These are phyloP conservation scores for Periparus ater DNA, from an alignment of 2,797 vertebrate species.

Conservation along the genomic window DNA sequence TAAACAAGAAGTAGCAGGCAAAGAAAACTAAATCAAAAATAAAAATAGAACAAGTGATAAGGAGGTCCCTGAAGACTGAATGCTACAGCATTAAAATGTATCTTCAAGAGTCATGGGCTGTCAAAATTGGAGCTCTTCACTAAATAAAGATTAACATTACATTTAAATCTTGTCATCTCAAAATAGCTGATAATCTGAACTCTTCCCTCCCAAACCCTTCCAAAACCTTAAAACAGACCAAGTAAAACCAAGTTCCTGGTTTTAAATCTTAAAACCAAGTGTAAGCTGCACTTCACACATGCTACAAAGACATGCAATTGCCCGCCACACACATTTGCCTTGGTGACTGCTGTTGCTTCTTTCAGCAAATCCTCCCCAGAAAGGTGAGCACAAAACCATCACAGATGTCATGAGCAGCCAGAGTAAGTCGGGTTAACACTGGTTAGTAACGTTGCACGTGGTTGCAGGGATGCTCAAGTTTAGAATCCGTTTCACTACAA, in stretches of 20 bases:
- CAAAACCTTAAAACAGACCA: not conserved
- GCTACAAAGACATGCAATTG: conserved; percentile 83
- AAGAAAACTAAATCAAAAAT: conserved; percentile 76
- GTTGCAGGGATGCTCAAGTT: conserved; percentile 70
- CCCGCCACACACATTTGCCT: conserved; percentile 76
- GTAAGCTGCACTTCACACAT: conserved; percentile 79
- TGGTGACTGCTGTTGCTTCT: conserved; percentile 74
- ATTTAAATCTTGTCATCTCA: not conserved
- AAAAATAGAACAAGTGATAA: conserved; percentile 65
- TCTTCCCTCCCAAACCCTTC: conserved; percentile 43
- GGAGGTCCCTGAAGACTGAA: conserved; percentile 77
- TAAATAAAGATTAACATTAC: not conserved
- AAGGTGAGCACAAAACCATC: conserved; percentile 75
- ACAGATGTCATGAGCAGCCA: conserved; percentile 76
- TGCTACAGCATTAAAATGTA: conserved; percentile 78
- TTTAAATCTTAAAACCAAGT: not conserved
- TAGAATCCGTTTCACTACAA: conserved; percentile 78
- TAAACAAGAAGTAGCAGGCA: conserved; percentile 81
- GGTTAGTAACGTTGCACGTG: conserved; percentile 81
- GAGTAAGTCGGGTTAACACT: conserved; percentile 77
- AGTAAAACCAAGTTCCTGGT: conserved; percentile 21
- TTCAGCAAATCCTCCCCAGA: conserved; percentile 75
- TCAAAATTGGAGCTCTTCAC: conserved; percentile 41
- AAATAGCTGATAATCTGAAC: not conserved
- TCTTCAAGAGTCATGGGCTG: conserved; percentile 42